Conservation (phyloP, 2,113 vertebrate species). For the Halcyon senegalensis region DNA sequence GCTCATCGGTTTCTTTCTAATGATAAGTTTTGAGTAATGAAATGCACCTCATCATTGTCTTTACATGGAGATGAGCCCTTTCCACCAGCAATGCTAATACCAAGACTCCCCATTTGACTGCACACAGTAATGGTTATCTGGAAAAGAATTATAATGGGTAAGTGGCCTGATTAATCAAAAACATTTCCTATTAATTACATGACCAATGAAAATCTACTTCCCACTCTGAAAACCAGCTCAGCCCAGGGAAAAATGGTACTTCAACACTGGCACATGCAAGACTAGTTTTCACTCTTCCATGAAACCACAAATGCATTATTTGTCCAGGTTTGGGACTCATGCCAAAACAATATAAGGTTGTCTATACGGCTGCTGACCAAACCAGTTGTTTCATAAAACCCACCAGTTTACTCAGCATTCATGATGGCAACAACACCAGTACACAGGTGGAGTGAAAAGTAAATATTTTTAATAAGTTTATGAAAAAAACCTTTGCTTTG, state of each 20-base stretch:
- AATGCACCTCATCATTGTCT: slow-evolving; percentile 83
- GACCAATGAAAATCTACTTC: not conserved
- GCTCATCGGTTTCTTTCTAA: not conserved
- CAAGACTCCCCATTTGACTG: slow-evolving; percentile 82
- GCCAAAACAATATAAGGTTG: not conserved
- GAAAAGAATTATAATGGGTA: slow-evolving; percentile 64
- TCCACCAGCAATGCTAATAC: slow-evolving; percentile 88
- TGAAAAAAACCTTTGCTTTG: not conserved
- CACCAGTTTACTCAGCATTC: not conserved
- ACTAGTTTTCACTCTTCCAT: not conserved
- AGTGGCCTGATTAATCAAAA: slow-evolving; percentile 33
- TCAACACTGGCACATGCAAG: not conserved
- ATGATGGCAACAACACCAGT: not conserved
- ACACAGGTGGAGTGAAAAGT: not conserved
- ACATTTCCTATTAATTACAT: not conserved
- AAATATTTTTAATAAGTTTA: not conserved
- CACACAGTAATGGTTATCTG: slow-evolving; percentile 83
- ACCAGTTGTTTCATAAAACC: not conserved
- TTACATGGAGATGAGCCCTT: slow-evolving; percentile 84
- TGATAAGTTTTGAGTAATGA: slow-evolving; percentile 9
- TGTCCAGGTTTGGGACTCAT: not conserved
- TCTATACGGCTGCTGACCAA: not conserved
- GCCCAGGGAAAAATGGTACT: not conserved
- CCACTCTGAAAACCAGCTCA: not conserved
- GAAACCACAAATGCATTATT: not conserved